Conservation (phyloP, 2,113 vertebrate species). For the Lepus americanus region DNA sequence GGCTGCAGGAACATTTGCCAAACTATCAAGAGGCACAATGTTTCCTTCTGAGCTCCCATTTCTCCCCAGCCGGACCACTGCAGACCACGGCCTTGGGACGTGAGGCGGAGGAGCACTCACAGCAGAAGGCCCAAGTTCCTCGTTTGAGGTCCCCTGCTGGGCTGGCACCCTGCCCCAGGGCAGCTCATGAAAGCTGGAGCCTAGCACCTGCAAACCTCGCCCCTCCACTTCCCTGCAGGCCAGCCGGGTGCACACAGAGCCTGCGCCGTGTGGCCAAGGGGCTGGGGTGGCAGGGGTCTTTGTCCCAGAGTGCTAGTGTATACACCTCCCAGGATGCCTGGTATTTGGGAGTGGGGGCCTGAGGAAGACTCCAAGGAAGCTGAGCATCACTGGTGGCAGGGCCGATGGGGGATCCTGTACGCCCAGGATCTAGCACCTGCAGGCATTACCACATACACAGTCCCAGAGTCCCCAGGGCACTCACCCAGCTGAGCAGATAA, state of each 20-base stretch:
- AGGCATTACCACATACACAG: not conserved
- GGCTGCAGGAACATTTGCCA: slow-evolving; percentile 30
- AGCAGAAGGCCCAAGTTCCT: not conserved
- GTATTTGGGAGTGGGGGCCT: not conserved
- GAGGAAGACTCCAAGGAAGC: not conserved
- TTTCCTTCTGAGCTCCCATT: slow-evolving; percentile 40
- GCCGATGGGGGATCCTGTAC: not conserved
- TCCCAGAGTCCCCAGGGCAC: not conserved
- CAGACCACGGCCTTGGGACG: not conserved
- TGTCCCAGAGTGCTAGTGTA: not conserved
- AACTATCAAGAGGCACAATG: slow-evolving; percentile 33
- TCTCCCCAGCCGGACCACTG: slow-evolving; percentile 6
- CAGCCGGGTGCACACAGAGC: not conserved
- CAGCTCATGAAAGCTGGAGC: not conserved
- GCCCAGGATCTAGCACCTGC: not conserved
- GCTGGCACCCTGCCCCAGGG: not conserved
- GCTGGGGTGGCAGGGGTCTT: not conserved
- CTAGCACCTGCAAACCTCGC: not conserved
- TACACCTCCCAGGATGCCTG: not conserved
- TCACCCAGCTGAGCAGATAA: not conserved
- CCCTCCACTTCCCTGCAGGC: too few species aligned
- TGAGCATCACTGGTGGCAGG: not conserved
- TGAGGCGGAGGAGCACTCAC: not conserved
- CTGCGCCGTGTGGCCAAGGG: too few species aligned
- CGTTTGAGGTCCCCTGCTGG: not conserved